Conservation (phyloP, 2,113 vertebrate genomes). For the Uria lomvia region DNA sequence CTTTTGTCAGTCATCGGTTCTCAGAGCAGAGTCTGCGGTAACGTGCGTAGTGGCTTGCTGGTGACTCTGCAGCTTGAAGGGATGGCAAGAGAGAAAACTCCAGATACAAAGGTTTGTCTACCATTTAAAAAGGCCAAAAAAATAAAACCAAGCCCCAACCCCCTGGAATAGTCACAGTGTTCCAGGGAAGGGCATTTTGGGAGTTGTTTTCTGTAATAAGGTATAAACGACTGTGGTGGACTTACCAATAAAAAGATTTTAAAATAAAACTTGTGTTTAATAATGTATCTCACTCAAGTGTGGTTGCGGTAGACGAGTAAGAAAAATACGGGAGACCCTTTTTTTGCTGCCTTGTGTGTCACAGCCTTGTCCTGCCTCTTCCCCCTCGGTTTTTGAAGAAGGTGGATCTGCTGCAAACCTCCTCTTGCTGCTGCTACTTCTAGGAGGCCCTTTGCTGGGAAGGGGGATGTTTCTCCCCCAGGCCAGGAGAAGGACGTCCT, state of each 20-base stretch:
- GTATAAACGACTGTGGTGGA: not conserved
- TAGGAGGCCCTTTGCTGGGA: not conserved
- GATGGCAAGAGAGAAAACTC: not conserved
- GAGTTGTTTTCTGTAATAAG: not conserved
- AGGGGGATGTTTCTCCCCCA: not conserved
- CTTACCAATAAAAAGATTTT: constrained; percentile 16
- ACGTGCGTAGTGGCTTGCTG: not conserved
- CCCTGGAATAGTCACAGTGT: too few species aligned
- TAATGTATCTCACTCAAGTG: not conserved
- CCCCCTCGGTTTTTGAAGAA: not conserved
- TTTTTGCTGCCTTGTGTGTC: not conserved
- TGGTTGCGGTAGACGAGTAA: not conserved
- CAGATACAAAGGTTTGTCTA: not conserved
- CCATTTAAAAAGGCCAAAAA: not conserved
- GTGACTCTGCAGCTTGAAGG: not conserved
- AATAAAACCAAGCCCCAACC: fast-evolving
- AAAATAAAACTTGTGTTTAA: not conserved
- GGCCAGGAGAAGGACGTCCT: not conserved
- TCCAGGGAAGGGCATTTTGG: not conserved
- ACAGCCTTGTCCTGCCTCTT: not conserved
- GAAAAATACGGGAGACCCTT: not conserved
- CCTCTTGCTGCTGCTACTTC: not conserved
- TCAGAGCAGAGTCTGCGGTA: not conserved
- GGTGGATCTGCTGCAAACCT: not conserved
- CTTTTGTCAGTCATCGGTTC: not conserved